Evolutionary conservation across 2,888 invertebrate genomes (phyloP), one percentile per base, ranked within the genome.

Genomic region (Drosophila borealis): DNA sequence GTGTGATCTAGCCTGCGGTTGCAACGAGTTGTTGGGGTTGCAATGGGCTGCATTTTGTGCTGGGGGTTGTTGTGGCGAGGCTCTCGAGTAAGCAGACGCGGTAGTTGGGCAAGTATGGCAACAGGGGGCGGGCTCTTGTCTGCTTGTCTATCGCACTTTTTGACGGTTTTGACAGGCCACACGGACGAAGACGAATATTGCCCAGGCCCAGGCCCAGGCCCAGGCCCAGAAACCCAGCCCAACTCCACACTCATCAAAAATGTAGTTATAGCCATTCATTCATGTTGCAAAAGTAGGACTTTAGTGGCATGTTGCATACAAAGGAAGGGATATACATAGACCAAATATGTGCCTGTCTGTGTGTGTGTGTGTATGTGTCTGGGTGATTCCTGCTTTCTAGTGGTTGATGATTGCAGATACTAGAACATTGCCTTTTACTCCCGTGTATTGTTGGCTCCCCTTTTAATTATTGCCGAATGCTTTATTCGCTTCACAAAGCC

Each of bases 211-310:
- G 57, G 51, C 37, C 39, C 49, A 42, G 45, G 1, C 17, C 17
- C 17, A 46, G 19, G 19, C 14, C 42, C 36, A n/a, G 57, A 17
- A 48, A 14, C 33, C 56, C 55, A 21, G 17, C 17, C 34, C 59
- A 59, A 59, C 74, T 56, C 51, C 29, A 57, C 42, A 67, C 59
- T 73, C 74, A 81, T 82, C 67, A 79, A 80, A 82, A 74, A 82
- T 84, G 79, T 79, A 79, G 78, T 79, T 84, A 80, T 70, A 77
- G 69, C 69, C 80, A 57, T 80, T 74, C 80, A 83, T 84, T 85
- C 79, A 82, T 77, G 69, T 79, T 72, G 74, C 77, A 69, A 73
- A 83, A 74, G 64, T 84, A 79, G 83, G 77, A 74, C 82, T 77
- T 78, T 66, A 42, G 60, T 60, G 60, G 49, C 69, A 61, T 69